phyloP scores from a whole-genome alignment of 2,113 vertebrate species.

The Gorsachius goisagi region DNA sequence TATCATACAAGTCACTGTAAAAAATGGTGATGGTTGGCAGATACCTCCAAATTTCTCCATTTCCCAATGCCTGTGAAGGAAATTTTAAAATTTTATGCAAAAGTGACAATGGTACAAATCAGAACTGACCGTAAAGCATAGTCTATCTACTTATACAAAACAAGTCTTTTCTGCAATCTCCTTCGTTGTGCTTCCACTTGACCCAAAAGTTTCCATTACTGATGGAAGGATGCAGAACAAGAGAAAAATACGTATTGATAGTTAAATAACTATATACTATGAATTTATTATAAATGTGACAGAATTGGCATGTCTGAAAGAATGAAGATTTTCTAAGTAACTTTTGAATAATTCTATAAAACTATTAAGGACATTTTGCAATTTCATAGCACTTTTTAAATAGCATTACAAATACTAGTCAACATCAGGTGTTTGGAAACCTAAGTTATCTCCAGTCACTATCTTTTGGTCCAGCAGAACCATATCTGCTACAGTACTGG shows the following conservation, averaged over 20 bases:
- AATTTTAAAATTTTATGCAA: not conserved
- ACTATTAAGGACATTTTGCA: not conserved
- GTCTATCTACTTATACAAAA: not conserved
- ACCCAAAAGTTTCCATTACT: not conserved
- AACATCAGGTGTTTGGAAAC: not conserved
- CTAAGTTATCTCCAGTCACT: not conserved
- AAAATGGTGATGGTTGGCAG: not conserved
- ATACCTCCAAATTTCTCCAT: constrained; percentile 2
- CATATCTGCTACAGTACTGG: not conserved
- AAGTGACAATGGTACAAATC: not conserved
- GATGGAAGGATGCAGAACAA: not conserved
- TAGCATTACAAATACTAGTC: not conserved
- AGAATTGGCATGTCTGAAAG: not conserved
- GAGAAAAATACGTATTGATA: not conserved
- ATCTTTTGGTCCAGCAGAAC: not conserved
- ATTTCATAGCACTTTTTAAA: not conserved
- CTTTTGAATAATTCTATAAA: not conserved
- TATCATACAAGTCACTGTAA: not conserved
- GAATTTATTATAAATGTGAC: not conserved
- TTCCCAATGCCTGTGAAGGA: not conserved
- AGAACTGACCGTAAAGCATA: not conserved
- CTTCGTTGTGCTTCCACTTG: not conserved
- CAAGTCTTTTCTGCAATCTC: not conserved
- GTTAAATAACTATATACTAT: not conserved
- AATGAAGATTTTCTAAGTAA: not conserved